Percentiles rank a stretch among this genome's conserved stretches.
phyloP scores from a whole-genome alignment of 2,797 vertebrate species.

The Gouania willdenowi region DNA sequence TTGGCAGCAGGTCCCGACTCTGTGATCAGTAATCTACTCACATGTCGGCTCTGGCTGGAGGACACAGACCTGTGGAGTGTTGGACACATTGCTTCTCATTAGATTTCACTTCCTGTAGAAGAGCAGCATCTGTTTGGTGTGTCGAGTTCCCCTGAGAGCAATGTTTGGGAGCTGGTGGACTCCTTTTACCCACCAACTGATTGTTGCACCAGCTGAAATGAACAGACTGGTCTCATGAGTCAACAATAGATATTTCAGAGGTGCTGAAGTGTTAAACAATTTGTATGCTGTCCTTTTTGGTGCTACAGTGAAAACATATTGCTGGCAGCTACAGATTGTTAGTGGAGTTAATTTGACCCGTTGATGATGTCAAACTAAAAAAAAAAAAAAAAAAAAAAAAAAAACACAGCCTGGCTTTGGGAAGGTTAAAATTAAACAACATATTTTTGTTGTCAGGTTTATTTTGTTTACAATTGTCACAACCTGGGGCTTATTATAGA shows the following conservation, averaged over 20 bases:
- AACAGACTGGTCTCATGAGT: constrained; percentile 48
- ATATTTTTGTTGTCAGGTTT: too few relatives aligned
- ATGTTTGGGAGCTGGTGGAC: constrained; percentile 42
- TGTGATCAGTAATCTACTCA: constrained; percentile 46
- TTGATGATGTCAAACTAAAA: background rate
- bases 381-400: background rate
- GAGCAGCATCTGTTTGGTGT: constrained; percentile 61
- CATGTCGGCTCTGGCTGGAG: constrained; percentile 43
- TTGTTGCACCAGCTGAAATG: constrained; percentile 51
- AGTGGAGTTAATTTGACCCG: too few relatives aligned
- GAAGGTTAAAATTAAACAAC: too few relatives aligned
- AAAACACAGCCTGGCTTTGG: too few relatives aligned
- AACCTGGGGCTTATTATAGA: too few relatives aligned
- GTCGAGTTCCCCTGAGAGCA: constrained; percentile 63
- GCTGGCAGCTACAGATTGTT: too few relatives aligned
- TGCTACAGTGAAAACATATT: constrained; percentile 15
- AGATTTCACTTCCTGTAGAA: constrained; percentile 34
- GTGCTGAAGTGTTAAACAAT: constrained; percentile 54
- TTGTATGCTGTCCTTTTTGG: constrained; percentile 23
- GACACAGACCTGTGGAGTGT: constrained; percentile 53
- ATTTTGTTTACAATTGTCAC: too few relatives aligned
- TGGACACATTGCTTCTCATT: constrained; percentile 47
- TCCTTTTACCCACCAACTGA: constrained; percentile 46
- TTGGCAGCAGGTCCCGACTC: constrained; percentile 34
- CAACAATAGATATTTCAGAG: constrained; percentile 50